Base-by-base conservation (phyloP, 2,888 invertebrate species). In the Xiphydria camelus region DNA sequence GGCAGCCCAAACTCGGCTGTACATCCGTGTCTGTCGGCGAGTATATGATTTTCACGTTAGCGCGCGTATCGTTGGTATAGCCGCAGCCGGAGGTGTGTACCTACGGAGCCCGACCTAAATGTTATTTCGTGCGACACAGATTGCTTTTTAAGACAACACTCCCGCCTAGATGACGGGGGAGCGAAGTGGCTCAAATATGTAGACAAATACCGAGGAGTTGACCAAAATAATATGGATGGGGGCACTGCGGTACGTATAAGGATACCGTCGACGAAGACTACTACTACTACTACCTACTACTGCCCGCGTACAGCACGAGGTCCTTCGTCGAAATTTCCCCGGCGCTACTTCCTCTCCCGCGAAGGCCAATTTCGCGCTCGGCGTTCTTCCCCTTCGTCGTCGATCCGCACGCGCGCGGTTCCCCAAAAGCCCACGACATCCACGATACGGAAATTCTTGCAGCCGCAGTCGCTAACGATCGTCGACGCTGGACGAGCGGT, bases 71-170 rank as follows among this genome's bases (percentile, higher is more conserved):
- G 26, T 26, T 14, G 26, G 26, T 10, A 26, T 26, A 26, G 12
- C 26, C 14, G 3, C 26, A 26, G 26, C 26, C 14, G 10, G 10
- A 26, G 26, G 26, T 26, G n/a, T n/a, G 32, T 23, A 26, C 12
- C 9, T 25, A n/a, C 36, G n/a, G n/a, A 25, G 44, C 38, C 47
- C 48, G 43, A 53, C 48, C 57, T 57, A 57, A 62, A 57, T 66
- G 61, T 66, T 64, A 59, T 66, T 63, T 55, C 58, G 57, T 49
- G 55, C 57, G 55, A 61, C 59, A 55, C 59, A 57, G 66, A 62
- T 64, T 59, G 61, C 56, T 66, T 64, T 62, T 55, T 63, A 49
- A 57, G 56, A 58, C 57, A 64, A 64, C 61, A 61, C 43, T 45
- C 53, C 46, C 43, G 35, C 12, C 47, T 39, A 39, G 50, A 46